Evolutionary conservation across 2,888 invertebrate species (phyloP).

Genomic region (Agapostemon virescens): DNA sequence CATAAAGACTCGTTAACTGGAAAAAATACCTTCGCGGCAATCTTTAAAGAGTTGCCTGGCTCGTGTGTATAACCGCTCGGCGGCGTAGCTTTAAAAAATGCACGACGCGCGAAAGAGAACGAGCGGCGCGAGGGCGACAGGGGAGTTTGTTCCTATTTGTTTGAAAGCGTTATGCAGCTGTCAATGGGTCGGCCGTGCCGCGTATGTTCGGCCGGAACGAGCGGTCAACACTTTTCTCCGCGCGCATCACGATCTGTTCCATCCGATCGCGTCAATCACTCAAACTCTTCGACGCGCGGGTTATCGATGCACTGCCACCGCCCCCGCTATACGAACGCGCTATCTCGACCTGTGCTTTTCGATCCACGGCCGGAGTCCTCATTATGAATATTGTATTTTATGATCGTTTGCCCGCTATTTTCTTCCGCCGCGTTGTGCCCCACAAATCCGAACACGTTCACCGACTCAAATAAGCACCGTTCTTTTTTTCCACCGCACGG

Average conservation of each 20-base stretch:
- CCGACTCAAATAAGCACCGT: background rate
- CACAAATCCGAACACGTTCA: background rate
- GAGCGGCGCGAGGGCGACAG: slow-evolving; percentile 43
- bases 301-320: slow-evolving; percentile 65
- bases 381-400: slow-evolving; percentile 74
- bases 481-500: background rate
- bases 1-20: no score
- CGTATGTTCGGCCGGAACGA: slow-evolving; percentile 69
- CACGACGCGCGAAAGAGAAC: slow-evolving; percentile 55
- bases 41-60: slow-evolving; percentile 45
- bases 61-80: slow-evolving; percentile 61
- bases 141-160: slow-evolving; percentile 71
- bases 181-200: slow-evolving; percentile 65
- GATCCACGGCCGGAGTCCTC: slow-evolving; percentile 62
- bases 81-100: slow-evolving; percentile 66
- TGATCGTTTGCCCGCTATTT: slow-evolving; percentile 40
- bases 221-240: slow-evolving; percentile 71
- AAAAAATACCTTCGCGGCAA: background rate
- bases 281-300: slow-evolving; percentile 71
- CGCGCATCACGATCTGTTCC: slow-evolving; percentile 70
- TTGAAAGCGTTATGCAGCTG: slow-evolving; percentile 71
- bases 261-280: slow-evolving; percentile 74
- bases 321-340: background rate
- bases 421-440: background rate
- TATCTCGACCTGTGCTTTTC: slow-evolving; percentile 3